These are phyloP conservation scores for Siphonodentalium dalli DNA, from an alignment of 2,888 invertebrate genomes.

Conservation along the genomic window DNA sequence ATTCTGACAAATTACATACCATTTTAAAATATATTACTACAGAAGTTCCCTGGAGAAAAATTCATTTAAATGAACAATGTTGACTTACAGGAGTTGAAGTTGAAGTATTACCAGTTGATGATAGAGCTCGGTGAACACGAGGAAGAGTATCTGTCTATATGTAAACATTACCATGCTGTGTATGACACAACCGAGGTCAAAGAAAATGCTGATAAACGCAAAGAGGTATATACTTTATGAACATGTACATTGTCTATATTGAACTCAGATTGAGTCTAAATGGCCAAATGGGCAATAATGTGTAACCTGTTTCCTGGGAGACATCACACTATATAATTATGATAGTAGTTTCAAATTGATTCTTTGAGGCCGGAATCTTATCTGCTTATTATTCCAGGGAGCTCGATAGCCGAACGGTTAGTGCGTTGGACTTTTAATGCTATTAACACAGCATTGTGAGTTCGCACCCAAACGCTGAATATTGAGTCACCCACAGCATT, in stretches of 20 bases:
- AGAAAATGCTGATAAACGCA: conserved; percentile 72
- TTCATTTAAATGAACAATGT: too few relatives aligned
- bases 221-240: conserved; percentile 63
- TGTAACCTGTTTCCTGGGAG: neutral
- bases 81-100: conserved; percentile 70
- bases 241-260: too few relatives aligned
- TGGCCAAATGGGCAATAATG: too few relatives aligned
- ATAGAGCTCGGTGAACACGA: conserved; percentile 96
- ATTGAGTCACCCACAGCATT: too few relatives aligned
- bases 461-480: too few relatives aligned
- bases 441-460: too few relatives aligned
- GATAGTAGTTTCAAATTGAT: neutral
- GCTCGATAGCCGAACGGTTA: too few relatives aligned
- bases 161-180: conserved; percentile 94
- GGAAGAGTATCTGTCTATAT: conserved; percentile 88
- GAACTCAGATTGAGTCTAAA: too few relatives aligned
- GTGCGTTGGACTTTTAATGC: too few relatives aligned
- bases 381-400: too few relatives aligned
- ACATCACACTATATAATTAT: neutral
- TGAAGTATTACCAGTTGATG: conserved; percentile 83
- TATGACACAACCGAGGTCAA: conserved; percentile 80
- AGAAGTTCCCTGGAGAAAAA: neutral
- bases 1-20: too few relatives aligned
- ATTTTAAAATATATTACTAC: neutral
- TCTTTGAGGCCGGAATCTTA: too few relatives aligned